Evolutionary conservation across 2,888 invertebrate genomes (phyloP), one percentile per base, ranked within the genome.

Genomic region (Eupithecia inturbata): DNA sequence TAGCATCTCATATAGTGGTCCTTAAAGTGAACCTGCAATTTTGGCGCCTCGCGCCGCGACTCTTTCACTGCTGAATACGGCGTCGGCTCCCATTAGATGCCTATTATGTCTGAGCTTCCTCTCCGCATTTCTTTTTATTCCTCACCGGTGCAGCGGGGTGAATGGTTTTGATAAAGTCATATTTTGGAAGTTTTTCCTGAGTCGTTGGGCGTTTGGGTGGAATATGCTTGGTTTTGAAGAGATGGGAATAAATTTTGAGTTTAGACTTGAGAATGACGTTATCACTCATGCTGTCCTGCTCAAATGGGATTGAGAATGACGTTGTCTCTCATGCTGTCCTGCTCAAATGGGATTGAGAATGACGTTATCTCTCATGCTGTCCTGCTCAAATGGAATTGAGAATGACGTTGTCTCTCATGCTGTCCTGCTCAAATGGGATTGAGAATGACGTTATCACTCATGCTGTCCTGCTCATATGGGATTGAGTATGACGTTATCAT

Each of bases 11-110:
- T 16, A 62, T 31, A 6, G 31, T 9, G 66, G 78, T 72, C 70
- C 81, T 79, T 77, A 75, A 80, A 79, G 78, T 26, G 62, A 64
- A 76, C 77, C 78, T 76, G 78, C 78, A 84, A 85, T 85, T 86
- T 85, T 81, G 85, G 85, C 83, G 83, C 82, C 82, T 81, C 78
- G 72, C 82, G 76, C 53, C 80, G 78, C 68, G 77, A 73, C 74
- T 80, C 88, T 88, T 87, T 89, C 88, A 87, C 79, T 77, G 77
- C 80, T 88, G 91, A 90, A 90, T 88, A 89, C 89, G 89, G 87
- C 87, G 69, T 36, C 67, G 85, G 78, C 86, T 83, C 88, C 91
- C 91, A 92, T 92, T 92, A 92, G 88, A 83, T 89, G 90, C 86
- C 92, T 88, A 57, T 93, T 93, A 92, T 93, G 91, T 91, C 82